phyloP scores from a whole-genome alignment of 2,113 vertebrate species.

The Tachysurus fulvidraco region DNA sequence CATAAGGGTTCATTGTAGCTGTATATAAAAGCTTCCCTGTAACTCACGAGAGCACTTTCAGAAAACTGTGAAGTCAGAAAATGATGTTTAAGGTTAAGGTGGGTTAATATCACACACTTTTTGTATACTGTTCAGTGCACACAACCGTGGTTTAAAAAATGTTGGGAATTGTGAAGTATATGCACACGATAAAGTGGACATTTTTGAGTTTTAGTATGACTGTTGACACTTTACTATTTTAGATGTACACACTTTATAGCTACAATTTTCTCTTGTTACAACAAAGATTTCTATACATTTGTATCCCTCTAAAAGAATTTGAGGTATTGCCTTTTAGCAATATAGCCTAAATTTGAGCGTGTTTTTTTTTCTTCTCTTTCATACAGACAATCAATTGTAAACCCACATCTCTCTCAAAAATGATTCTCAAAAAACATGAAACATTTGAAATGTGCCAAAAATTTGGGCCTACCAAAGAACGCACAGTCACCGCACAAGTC shows the following conservation, averaged over 20 bases:
- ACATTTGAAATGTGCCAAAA: conserved; percentile 9
- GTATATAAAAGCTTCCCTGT: conserved; percentile 26
- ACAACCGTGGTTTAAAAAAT: neutral
- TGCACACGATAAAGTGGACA: neutral
- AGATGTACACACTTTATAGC: conserved; percentile 34
- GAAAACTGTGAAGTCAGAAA: conserved; percentile 38
- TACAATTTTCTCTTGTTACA: conserved; percentile 15
- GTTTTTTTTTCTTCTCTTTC: conserved; percentile 8
- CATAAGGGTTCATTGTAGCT: conserved; percentile 17
- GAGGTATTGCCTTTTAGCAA: conserved; percentile 18
- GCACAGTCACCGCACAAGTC: neutral
- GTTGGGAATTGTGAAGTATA: neutral
- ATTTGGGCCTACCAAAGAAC: conserved; percentile 8
- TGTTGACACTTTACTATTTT: conserved; percentile 35
- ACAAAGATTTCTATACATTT: conserved; percentile 34
- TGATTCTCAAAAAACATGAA: conserved; percentile 3
- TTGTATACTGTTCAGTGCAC: conserved; percentile 22
- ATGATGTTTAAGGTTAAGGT: conserved; percentile 5
- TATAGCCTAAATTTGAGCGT: conserved; percentile 36
- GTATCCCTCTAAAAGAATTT: conserved; percentile 17
- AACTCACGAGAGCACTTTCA: conserved; percentile 19
- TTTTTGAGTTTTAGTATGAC: conserved; percentile 28
- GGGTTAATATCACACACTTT: neutral
- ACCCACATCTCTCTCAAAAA: conserved; percentile 9
- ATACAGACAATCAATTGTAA: conserved; percentile 22